These are phyloP conservation scores for Crenichthys baileyi DNA, from an alignment of 2,797 vertebrate genomes.

Conservation along the genomic window DNA sequence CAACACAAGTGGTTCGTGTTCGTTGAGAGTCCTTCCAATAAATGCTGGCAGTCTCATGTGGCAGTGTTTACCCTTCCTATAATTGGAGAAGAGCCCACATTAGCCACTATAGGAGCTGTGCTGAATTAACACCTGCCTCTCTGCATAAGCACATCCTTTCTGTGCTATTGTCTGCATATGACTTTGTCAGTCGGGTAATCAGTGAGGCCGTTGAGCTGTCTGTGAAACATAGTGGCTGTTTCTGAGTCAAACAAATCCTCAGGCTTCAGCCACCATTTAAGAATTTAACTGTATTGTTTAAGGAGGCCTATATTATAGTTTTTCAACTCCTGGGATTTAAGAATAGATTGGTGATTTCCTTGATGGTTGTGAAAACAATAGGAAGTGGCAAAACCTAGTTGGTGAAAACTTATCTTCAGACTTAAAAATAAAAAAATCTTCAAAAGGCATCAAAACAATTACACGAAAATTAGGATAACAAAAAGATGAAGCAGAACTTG, in stretches of 20 bases:
- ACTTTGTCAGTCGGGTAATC: constrained; percentile 55
- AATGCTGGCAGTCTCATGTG: constrained; percentile 64
- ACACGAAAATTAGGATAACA: background rate
- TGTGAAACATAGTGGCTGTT: constrained; percentile 17
- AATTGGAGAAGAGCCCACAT: constrained; percentile 50
- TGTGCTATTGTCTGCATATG: constrained; percentile 47
- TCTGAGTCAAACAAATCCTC: background rate
- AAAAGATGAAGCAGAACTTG: background rate
- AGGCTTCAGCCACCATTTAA: background rate
- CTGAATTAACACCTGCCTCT: constrained; percentile 68
- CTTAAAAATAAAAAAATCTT: background rate
- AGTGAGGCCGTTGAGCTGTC: constrained; percentile 37
- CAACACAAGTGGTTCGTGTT: constrained; percentile 50
- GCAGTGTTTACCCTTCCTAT: constrained; percentile 63
- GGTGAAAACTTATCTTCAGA: background rate
- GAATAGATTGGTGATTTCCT: background rate
- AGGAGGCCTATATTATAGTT: background rate
- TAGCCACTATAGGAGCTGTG: constrained; percentile 40
- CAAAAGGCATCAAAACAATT: background rate
- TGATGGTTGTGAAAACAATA: background rate
- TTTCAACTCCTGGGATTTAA: background rate
- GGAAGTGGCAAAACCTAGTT: background rate
- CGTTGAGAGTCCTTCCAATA: constrained; percentile 55
- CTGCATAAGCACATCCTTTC: constrained; percentile 44
- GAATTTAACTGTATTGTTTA: background rate